These are phyloP conservation scores for Nemapogon koenigi DNA, from an alignment of 2,888 invertebrate genomes.

Conservation along the genomic window DNA sequence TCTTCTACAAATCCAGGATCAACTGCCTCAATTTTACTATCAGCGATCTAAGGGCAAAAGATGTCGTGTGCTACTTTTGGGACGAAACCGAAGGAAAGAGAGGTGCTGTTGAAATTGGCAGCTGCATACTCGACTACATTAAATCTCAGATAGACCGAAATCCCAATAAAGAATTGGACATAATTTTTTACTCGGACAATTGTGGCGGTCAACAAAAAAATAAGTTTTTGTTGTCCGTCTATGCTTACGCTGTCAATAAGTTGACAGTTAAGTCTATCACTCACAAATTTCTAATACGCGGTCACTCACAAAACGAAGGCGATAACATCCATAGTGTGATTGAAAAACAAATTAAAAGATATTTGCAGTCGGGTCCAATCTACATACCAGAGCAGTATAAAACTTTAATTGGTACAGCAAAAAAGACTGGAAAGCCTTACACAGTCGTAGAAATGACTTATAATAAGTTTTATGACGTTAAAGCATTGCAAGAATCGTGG, in stretches of 20 bases:
- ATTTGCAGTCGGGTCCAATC: conserved; percentile 16
- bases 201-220: conserved; percentile 19
- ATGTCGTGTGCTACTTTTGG: conserved; percentile 18
- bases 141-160: conserved; percentile 9
- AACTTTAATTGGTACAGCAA: conserved; percentile 11
- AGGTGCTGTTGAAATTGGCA: conserved; percentile 18
- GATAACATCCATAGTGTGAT: conserved; percentile 18
- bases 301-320: conserved; percentile 18
- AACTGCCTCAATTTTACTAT: conserved; percentile 17
- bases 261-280: conserved; percentile 16
- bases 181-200: conserved; percentile 15
- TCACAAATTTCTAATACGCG: conserved; percentile 18
- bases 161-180: conserved; percentile 11
- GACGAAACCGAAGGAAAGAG: conserved; percentile 17
- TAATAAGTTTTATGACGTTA: conserved; percentile 12
- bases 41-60: conserved; percentile 13
- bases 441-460: conserved; percentile 12
- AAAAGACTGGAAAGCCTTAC: conserved; percentile 11
- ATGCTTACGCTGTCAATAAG: conserved; percentile 16
- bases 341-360: conserved; percentile 16
- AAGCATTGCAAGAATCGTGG: conserved; percentile 14
- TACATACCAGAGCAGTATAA: conserved; percentile 17
- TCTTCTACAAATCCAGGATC: conserved; percentile 18
- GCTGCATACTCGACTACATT: conserved; percentile 15
- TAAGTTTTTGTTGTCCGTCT: conserved; percentile 16